Percentiles rank a stretch among this genome's conserved stretches.
Conservation (phyloP, 2,888 invertebrate genomes). For the Apeira syringaria region DNA sequence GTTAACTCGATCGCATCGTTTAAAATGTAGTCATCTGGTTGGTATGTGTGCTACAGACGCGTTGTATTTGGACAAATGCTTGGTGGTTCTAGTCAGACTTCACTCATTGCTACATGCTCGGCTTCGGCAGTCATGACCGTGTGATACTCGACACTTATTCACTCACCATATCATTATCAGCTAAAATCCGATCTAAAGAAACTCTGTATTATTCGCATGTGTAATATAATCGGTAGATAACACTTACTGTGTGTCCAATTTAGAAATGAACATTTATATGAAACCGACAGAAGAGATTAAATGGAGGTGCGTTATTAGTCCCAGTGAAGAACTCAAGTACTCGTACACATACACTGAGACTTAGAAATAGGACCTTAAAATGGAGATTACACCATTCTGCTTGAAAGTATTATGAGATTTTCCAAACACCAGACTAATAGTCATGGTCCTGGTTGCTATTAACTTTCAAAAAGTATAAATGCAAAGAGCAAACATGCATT, state of each 20-base stretch:
- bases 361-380: slow-evolving; percentile 20
- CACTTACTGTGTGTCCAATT: slow-evolving; percentile 13
- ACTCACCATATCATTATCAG: neutral
- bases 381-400: slow-evolving; percentile 21
- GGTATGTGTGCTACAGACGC: slow-evolving; percentile 24
- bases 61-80: slow-evolving; percentile 27
- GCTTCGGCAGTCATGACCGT: slow-evolving; percentile 10
- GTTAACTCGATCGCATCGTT: slow-evolving; percentile 39
- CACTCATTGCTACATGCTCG: slow-evolving; percentile 22
- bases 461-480: slow-evolving; percentile 32
- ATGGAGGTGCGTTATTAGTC: slow-evolving; percentile 27
- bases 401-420: slow-evolving; percentile 24
- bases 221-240: slow-evolving; percentile 5
- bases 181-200: slow-evolving; percentile 8
- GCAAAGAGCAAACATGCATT: slow-evolving; percentile 53
- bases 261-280: slow-evolving; percentile 31
- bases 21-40: slow-evolving; percentile 31
- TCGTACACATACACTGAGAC: slow-evolving; percentile 13
- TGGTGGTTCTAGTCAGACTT: slow-evolving; percentile 20
- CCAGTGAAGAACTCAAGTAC: slow-evolving; percentile 30
- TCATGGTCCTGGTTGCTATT: slow-evolving; percentile 28
- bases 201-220: slow-evolving; percentile 12
- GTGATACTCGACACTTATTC: neutral
- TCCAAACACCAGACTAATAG: slow-evolving; percentile 1
- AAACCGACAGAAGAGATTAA: slow-evolving; percentile 26